Conservation (phyloP, 2,113 vertebrate species). For the Callithrix jacchus region DNA sequence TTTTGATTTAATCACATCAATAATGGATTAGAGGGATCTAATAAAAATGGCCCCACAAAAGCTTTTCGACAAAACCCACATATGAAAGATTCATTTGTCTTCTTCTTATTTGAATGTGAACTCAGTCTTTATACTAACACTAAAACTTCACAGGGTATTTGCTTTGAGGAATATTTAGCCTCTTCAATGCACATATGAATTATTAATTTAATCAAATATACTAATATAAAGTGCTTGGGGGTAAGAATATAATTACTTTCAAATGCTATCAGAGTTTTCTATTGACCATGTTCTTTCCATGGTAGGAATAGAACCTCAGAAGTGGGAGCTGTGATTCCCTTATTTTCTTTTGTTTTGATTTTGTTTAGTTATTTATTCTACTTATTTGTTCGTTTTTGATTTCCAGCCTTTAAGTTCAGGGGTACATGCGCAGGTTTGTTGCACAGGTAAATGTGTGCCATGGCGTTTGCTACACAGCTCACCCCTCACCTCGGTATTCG, state of each 20-base stretch:
- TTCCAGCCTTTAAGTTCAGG: no score
- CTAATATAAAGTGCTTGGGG: background rate
- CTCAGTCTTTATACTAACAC: background rate
- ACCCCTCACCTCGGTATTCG: no score
- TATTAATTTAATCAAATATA: background rate
- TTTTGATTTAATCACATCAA: background rate
- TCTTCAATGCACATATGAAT: background rate
- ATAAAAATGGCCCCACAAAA: background rate
- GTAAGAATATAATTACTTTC: background rate
- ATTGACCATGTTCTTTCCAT: background rate
- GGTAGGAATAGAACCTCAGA: background rate
- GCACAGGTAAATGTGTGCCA: no score
- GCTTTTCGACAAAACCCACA: background rate
- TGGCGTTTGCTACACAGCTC: no score
- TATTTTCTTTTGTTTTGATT: background rate
- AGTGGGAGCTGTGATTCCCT: background rate
- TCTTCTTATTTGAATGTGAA: background rate
- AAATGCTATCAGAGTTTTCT: background rate
- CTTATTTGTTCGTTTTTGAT: no score
- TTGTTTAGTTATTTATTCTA: no score
- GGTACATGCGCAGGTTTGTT: no score
- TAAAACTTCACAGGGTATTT: background rate
- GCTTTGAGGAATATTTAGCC: background rate
- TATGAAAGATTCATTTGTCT: background rate
- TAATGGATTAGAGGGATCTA: background rate